Evolutionary conservation across 2,888 invertebrate species (phyloP), one percentile per base, ranked within the genome.

Genomic region (Plagiodera versicolora): DNA sequence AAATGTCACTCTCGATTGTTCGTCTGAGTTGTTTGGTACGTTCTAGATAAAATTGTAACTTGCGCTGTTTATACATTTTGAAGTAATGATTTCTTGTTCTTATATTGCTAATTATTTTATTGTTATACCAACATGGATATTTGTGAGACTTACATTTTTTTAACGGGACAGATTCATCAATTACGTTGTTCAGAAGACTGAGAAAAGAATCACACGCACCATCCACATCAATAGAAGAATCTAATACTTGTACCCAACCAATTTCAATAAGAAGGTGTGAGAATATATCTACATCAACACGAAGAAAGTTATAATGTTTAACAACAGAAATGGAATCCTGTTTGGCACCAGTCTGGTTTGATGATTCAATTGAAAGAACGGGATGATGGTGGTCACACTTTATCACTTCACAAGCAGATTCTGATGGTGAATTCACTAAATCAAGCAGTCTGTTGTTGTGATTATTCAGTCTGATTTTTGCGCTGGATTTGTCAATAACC

Each of bases 1-100:
- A 18, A 47, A 47, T 47, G 47, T 47, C 47, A 47, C 47, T 6
- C 47, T 47, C n/a, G 10, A 47, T 47, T 47, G 3, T 47, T 47
- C 19, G 19, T 47, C 47, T 47, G 19, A 32, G 32, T 32, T 32
- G 5, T 32, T 45, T 45, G 14, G 1, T 45, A 10, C 45, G 45
- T 16, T 45, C 45, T 5, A 45, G 10, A 16, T 45, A 45, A 14
- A 45, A 45, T 32, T 10, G 32, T 32, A 11, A 32, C 9, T 32
- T 32, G 9, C 32, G 5, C 9, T 32, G 3, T 32, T 32, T 32
- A 32, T 32, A 32, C 32, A 32, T 10, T 32, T 32, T 32, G 2
- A 32, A 18, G 17, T 47, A 8, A 47, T 47, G 9, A 16, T 18
- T 47, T 47, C 19, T 47, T 9, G 18, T 9, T 47, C 19, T 19